Evolutionary conservation across 1,140 invertebrate genomes (phyloP), one percentile per base, ranked within the genome.

Genomic region (Plectrocnemia conspersa): DNA sequence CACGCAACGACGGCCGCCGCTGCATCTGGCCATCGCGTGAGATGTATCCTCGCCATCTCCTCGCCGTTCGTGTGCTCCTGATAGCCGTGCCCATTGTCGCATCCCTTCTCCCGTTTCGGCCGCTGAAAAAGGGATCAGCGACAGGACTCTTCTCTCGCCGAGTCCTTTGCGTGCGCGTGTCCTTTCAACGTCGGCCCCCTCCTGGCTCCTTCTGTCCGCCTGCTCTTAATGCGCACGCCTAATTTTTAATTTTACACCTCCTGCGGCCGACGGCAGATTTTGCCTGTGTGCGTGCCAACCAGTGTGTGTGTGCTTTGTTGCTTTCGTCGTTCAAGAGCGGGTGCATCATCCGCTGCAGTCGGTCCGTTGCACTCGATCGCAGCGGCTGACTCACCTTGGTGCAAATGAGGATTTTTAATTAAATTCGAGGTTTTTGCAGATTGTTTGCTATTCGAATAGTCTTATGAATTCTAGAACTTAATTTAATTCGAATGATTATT

Each of bases 81-180:
- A 45, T 57, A 61, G 18, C 50, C 18, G 50, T 61, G 59, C 59
- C 59, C 59, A 61, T 52, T 52, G 54, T 38, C 45, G 52, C 52
- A 61, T 61, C 59, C 59, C 59, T 61, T 61, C 59, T 57, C 54
- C 55, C 35, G 58, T 35, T 47, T 60, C 22, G 40, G 33, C 42
- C 18, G 35, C 35, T 42, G 45, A 36, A 36, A 35, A 56, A 60
- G 52, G 58, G 58, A 60, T 42, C 38, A 24, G 49, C 45, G 45
- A 52, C 54, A 35, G 59, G 59, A 61, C 58, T 50, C 58, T 21
- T n/a, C n/a, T n/a, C n/a, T n/a, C n/a, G n/a, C n/a, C 19, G 29
- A 19, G 32, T 56, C 54, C 54, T 50, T 36, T 16, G 11, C 27
- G 38, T 10, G 38, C 35, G 33, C 29, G 38, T n/a, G 36, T 44